Evolutionary conservation across 2,888 invertebrate genomes (phyloP), one percentile per base, ranked within the genome.

Genomic region (Tuberolachnus salignus): DNA sequence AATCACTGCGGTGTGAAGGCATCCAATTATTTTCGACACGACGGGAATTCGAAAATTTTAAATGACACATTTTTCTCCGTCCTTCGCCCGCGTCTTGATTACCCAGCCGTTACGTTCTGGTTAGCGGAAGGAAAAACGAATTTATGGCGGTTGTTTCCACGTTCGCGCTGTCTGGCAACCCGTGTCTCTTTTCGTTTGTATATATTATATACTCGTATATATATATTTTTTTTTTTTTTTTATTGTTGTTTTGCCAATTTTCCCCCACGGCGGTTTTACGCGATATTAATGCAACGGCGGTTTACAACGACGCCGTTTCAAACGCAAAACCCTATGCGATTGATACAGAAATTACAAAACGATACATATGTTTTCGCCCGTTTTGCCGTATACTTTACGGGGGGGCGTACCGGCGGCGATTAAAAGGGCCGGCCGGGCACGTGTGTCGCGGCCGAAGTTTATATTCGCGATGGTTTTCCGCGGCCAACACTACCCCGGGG

Each of bases 21-120:
- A 59, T 71, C 44, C 71, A 49, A 71, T 71, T 59, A 59, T 71
- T 71, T 71, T 59, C 16, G 57, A 57, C 59, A 46, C 26, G 59
- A 59, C 46, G 19, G 26, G 59, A 59, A 71, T 71, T 71, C 46
- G 10, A 46, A 59, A 70, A 57, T n/a, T 49, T 46, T 19, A 71
- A 71, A 46, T 9, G 46, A n/a, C 59, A 26, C 66, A 26, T 71
- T 71, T 59, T 71, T 23, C 57, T 21, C 42, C 59, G 19, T 44
- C n/a, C 42, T 19, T 19, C 10, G 11, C 67, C 26, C n/a, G 11
- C 26, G 21, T 59, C 16, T 51, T 26, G 67, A 51, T 67, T 51
- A 51, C 67, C 51, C 26, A n/a, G 49, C 26, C 67, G 67, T 21
- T 46, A 23, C 64, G 49, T 51, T 67, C 13, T n/a, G 67, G 23